phyloP scores from a whole-genome alignment of 2,113 vertebrate genomes.

The Pollimyrus isidori region DNA sequence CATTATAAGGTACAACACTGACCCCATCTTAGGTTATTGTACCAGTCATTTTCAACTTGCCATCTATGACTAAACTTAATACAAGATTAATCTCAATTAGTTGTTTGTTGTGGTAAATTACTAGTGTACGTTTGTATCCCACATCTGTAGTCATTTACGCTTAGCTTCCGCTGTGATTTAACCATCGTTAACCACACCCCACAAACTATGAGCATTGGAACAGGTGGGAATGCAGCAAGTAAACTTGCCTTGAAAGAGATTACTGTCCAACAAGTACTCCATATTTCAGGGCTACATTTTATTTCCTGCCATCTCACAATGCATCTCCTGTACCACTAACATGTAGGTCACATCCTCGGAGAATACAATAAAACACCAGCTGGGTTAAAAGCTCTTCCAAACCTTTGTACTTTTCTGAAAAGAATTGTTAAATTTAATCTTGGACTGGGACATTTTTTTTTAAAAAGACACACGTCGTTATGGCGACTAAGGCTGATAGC shows the following conservation, averaged over 20 bases:
- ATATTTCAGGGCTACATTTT: not conserved
- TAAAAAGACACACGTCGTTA: not conserved
- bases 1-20: not conserved
- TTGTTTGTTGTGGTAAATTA: not conserved
- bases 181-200: not conserved
- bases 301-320: not conserved
- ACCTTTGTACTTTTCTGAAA: not conserved
- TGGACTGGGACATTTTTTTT: not conserved
- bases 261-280: not conserved
- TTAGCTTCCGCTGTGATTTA: not conserved
- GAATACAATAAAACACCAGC: not conserved
- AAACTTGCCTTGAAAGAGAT: not conserved
- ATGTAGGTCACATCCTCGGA: not conserved
- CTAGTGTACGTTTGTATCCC: not conserved
- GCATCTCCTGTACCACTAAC: not conserved
- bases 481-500: not conserved
- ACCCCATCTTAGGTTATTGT: not conserved
- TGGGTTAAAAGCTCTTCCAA: not conserved
- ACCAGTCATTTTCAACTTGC: not conserved
- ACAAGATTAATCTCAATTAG: not conserved
- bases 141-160: not conserved
- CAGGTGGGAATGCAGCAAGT: not conserved
- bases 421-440: not conserved
- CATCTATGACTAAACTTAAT: not conserved
- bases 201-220: not conserved